Evolutionary conservation across 2,888 invertebrate genomes (phyloP).

Genomic region (Nebria brevicollis): DNA sequence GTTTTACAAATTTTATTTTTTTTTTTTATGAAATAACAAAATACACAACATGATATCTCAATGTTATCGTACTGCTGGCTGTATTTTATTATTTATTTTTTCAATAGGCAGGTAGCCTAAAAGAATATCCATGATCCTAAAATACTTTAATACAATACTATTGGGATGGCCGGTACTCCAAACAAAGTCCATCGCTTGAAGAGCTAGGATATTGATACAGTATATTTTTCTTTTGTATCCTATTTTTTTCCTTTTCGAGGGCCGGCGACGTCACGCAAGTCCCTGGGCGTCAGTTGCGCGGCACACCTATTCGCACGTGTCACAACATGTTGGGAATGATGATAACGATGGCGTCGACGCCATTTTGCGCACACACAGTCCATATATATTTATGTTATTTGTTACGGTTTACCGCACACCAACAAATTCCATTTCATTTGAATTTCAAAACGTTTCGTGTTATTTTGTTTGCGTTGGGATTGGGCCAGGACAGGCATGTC

Average conservation of each 20-base stretch:
- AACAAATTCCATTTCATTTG: conserved; percentile 41
- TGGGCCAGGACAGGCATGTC: not conserved
- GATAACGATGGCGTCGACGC: not conserved
- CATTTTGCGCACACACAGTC: not conserved
- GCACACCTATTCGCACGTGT: conserved; percentile 18
- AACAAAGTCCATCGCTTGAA: conserved; percentile 1
- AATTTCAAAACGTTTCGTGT: conserved; percentile 35
- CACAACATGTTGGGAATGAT: conserved; percentile 6
- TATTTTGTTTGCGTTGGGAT: conserved; percentile 1
- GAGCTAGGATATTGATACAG: not conserved
- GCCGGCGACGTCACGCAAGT: not conserved
- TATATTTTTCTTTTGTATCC: conserved; percentile 1
- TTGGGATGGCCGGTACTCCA: not conserved
- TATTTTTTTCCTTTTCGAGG: not conserved
- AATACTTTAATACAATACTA: not conserved
- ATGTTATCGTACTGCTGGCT: too few species aligned
- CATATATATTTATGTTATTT: conserved; percentile 42
- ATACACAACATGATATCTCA: too few species aligned
- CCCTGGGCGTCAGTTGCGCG: conserved; percentile 2
- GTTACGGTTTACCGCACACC: conserved; percentile 29
- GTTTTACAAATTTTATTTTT: too few species aligned
- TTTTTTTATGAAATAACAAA: too few species aligned
- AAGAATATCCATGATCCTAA: not conserved
- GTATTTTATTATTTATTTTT: not conserved
- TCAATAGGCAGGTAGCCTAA: not conserved